Evolutionary conservation across 2,113 vertebrate species (phyloP), one percentile per base, ranked within the genome.

Genomic region (Cochlearius cochlearius): DNA sequence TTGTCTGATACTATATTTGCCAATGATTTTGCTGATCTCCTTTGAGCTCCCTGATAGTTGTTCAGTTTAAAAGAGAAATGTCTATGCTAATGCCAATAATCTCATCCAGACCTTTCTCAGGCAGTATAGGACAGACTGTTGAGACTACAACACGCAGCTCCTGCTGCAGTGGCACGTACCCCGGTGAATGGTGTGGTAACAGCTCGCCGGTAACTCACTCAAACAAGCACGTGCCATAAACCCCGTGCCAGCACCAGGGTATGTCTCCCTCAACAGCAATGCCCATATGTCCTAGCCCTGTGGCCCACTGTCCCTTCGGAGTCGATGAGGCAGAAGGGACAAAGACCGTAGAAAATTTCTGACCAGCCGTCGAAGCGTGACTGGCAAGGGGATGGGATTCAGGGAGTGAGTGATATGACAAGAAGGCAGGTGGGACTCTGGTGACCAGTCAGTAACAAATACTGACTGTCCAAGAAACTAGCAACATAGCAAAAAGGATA

Each of bases 351-450:
- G 1, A 39, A 21, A 16, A 52, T 53, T 73, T 73, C 72, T 60
- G 49, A 47, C 36, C 55, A 76, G 7, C 5, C n/a, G 36, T 10
- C 0, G 1, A 77, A 76, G 21, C 0, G 0, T 26, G 32, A 3
- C 22, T 93, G 39, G n/a, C 15, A 76, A 47, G 18, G 15, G 12
- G 5, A 8, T 69, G 13, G 21, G 23, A 77, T 43, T 73, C 45
- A 21, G 32, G 30, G 43, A 64, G 22, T 0, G 0, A 49, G 41
- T 34, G 14, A 41, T 15, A 22, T 2, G 34, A 39, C 11, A 41
- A 66, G 68, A 39, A 34, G 16, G 7, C 8, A 67, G 5, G 15
- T 69, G 34, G 25, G n/a, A 83, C 26, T 36, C 49, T 56, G 50
- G 7, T 34, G 62, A 50, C 18, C 11, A 72, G 38, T 56, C 36